Base-by-base conservation (phyloP, 2,888 invertebrate genomes). In the Actias luna region DNA sequence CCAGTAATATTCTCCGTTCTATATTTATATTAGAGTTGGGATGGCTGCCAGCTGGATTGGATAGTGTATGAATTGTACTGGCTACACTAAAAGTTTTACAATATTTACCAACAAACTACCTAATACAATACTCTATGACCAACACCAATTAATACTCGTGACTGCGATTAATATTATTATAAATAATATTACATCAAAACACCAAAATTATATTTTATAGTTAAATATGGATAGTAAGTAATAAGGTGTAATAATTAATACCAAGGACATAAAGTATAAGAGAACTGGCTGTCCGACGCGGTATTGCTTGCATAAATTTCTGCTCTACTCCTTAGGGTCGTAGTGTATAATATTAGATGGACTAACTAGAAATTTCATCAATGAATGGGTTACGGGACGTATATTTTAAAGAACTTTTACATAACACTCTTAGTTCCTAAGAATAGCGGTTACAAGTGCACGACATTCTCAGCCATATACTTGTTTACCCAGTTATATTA, bases 1-100 rank as follows among this genome's bases (percentile, higher is more conserved):
- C 83, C 83, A 85, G 85, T 78, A 83, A 85, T 83, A 84, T 81
- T 82, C 74, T 77, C 73, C 66, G 81, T 80, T 86, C 86, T 88
- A 89, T 84, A 86, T 86, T 85, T 87, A 85, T 79, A 77, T 78
- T 79, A 74, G 73, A 77, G 75, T 79, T 82, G 88, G 88, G 89
- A 89, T 78, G 71, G 73, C 76, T 89, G 89, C 89, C 89, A 89
- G 87, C 78, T 80, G 80, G 80, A 77, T 76, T 68, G 66, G 71
- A 71, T 69, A 67, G 63, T 63, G 67, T 66, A 74, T 74, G 70
- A 78, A 77, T 75, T 69, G 63, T 73, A 71, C 69, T 66, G 67
- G 68, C 66, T 70, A 73, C 69, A 71, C 64, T 68, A 61, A 65
- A 69, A 64, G 62, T 71, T 69, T 74, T 64, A 63, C 64, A 67